Evolutionary conservation across 2,888 invertebrate species (phyloP).

Genomic region (Poecilus cupreus): DNA sequence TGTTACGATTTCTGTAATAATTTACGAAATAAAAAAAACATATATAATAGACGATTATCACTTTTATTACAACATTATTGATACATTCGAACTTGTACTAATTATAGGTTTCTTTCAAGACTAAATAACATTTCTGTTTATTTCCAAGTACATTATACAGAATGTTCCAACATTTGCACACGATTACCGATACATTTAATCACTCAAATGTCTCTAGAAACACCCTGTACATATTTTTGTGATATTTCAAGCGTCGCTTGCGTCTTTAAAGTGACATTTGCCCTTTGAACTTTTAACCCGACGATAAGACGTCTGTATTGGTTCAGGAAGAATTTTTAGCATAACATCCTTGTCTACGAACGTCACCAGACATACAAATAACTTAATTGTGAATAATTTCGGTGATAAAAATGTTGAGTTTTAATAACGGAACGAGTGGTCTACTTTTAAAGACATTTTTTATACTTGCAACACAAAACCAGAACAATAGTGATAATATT

Average conservation of each 20-base stretch:
- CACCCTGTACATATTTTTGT: not conserved
- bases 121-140: too few species aligned
- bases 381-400: not conserved
- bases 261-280: conserved; percentile 14
- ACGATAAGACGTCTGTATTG: conserved; percentile 8
- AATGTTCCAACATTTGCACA: too few species aligned
- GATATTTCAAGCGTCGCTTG: not conserved
- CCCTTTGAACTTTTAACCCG: not conserved
- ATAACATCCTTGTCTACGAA: conserved; percentile 35
- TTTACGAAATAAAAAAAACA: conserved; percentile 14
- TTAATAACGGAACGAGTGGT: conserved; percentile 51
- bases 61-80: too few species aligned
- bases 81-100: too few species aligned
- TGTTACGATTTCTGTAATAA: conserved; percentile 18
- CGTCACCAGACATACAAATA: conserved; percentile 1
- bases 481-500: conserved; percentile 31
- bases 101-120: too few species aligned
- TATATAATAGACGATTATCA: conserved; percentile 16
- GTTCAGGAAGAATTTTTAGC: conserved; percentile 30
- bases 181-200: too few species aligned
- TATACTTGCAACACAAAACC: conserved; percentile 53
- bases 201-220: too few species aligned
- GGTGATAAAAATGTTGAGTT: conserved; percentile 34
- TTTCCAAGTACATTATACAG: too few species aligned
- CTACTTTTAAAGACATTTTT: conserved; percentile 57